These are phyloP conservation scores for Eufriesea mexicana DNA, from an alignment of 1,140 invertebrate genomes.

Conservation along the genomic window DNA sequence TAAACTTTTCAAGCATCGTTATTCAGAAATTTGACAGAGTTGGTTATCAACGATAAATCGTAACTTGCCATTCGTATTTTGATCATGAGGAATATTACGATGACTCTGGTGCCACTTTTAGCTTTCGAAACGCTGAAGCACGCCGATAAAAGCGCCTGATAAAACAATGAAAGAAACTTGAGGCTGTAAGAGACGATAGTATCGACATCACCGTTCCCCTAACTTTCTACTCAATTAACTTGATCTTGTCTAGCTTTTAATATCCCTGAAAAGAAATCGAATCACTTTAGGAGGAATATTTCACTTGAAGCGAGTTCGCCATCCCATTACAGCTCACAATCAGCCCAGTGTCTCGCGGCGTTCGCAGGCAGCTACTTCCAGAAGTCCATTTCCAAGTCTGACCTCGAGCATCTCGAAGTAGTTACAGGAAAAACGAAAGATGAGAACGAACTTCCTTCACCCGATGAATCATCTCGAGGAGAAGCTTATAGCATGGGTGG, in stretches of 20 bases:
- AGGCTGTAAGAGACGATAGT: too few species aligned
- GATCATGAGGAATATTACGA: too few species aligned
- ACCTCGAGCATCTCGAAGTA: constrained; percentile 8
- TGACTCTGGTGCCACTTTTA: background rate
- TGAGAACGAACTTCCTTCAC: constrained; percentile 13
- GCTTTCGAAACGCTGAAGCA: background rate
- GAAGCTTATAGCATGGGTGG: constrained; percentile 25
- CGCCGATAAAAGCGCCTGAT: background rate
- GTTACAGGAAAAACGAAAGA: constrained; percentile 1
- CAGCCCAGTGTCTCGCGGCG: constrained; percentile 31
- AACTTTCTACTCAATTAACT: constrained; percentile 30
- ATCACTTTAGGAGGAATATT: constrained; percentile 14
- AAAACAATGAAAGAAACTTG: background rate
- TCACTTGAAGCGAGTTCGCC: background rate
- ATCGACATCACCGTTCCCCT: background rate
- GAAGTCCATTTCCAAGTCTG: constrained; percentile 38
- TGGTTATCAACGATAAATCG: too few species aligned
- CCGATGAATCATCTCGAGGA: constrained; percentile 55
- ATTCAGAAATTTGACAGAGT: too few species aligned
- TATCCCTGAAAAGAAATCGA: constrained; percentile 19
- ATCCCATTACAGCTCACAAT: constrained; percentile 16
- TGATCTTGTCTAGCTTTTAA: constrained; percentile 17
- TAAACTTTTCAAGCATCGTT: too few species aligned
- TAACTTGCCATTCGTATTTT: too few species aligned
- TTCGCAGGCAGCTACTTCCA: constrained; percentile 28